Evolutionary conservation across 2,888 invertebrate genomes (phyloP).

Genomic region (Drosophila ezoana): DNA sequence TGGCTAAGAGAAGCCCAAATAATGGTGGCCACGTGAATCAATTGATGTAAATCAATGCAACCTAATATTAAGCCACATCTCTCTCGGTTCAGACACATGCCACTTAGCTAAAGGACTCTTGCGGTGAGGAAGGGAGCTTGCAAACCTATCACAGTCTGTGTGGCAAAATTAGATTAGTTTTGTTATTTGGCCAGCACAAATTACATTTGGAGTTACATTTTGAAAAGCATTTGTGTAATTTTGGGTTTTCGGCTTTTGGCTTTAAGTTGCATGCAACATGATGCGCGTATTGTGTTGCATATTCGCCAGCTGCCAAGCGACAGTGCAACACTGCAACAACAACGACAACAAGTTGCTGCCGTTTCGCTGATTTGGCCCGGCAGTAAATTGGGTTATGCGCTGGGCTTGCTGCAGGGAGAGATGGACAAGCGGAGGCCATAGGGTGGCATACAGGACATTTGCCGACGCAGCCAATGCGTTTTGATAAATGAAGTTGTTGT

Average conservation of each 20-base stretch:
- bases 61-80: too few species aligned
- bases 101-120: not conserved
- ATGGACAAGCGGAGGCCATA: not conserved
- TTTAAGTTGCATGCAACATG: constrained; percentile 21
- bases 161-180: constrained; percentile 45
- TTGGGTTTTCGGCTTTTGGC: constrained; percentile 30
- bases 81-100: too few species aligned
- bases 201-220: constrained; percentile 34
- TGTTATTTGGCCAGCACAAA: constrained; percentile 28
- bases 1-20: too few species aligned
- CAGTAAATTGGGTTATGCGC: constrained; percentile 60
- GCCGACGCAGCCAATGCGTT: constrained; percentile 49
- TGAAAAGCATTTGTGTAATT: constrained; percentile 19
- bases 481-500: constrained; percentile 71
- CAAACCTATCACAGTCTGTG: constrained; percentile 20
- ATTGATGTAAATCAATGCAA: too few species aligned
- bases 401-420: not conserved
- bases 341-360: constrained; percentile 3
- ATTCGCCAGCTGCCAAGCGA: constrained; percentile 17
- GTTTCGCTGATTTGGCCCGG: constrained; percentile 26
- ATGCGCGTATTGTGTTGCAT: constrained; percentile 33
- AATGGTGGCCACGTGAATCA: too few species aligned
- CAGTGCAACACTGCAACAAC: constrained; percentile 21
- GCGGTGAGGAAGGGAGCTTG: constrained; percentile 4
- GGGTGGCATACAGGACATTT: constrained; percentile 19